Conservation (phyloP, 2,113 vertebrate genomes). For the Onychorhynchus coronatus region DNA sequence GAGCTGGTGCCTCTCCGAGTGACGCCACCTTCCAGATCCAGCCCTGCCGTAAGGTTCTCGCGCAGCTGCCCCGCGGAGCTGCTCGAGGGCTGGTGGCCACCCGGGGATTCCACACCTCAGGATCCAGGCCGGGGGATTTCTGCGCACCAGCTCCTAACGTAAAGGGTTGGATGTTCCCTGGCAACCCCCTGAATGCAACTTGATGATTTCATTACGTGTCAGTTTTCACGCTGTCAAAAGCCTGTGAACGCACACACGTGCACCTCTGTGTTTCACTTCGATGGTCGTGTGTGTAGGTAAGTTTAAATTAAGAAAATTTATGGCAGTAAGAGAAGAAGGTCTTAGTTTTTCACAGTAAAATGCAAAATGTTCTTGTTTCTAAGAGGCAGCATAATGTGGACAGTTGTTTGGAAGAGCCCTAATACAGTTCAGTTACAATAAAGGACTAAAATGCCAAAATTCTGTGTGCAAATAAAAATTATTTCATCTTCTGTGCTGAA, state of each 20-base stretch:
- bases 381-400: background rate
- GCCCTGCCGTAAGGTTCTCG: background rate
- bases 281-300: background rate
- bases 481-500: background rate
- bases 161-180: conserved; percentile 71
- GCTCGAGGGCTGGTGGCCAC: background rate
- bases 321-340: background rate
- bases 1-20: background rate
- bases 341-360: background rate
- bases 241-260: background rate
- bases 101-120: conserved; percentile 67
- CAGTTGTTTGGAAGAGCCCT: background rate
- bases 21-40: background rate
- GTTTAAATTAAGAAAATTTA: conserved; percentile 8
- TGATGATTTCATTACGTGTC: conserved; percentile 73
- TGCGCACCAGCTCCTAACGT: conserved; percentile 47
- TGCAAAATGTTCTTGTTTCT: background rate
- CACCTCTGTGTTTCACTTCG: background rate
- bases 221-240: conserved; percentile 3
- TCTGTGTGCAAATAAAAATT: background rate
- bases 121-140: conserved; percentile 78
- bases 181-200: conserved; percentile 70
- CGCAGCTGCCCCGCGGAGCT: background rate
- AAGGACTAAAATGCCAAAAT: background rate
- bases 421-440: background rate